A percentile compares a stretch with the other conserved stretches of the same genome.
Evolutionary conservation across 2,888 invertebrate genomes (phyloP).

Genomic region (Geotrupes spiniger): DNA sequence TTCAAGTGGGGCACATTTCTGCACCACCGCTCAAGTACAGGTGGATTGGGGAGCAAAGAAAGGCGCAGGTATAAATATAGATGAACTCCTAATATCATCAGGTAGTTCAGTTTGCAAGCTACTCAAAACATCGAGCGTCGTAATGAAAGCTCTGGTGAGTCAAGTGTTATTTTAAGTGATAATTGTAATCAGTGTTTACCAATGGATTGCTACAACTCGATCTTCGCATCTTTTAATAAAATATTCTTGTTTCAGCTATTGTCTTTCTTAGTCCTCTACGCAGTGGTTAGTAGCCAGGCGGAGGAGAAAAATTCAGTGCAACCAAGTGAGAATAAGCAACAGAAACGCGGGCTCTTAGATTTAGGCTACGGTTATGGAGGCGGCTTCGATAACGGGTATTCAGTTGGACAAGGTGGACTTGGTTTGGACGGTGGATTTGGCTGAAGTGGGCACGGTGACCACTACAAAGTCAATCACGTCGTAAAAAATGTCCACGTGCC

Average conservation of each 20-base stretch:
- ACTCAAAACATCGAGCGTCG: constrained; percentile 38
- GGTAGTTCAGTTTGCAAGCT: constrained; percentile 60
- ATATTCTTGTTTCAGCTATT: constrained; percentile 37
- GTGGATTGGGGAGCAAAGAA: constrained; percentile 51
- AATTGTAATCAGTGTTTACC: constrained; percentile 11
- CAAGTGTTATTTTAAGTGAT: constrained; percentile 19
- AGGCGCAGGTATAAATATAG: constrained; percentile 57
- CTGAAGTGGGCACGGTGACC: constrained; percentile 43
- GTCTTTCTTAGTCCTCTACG: constrained; percentile 72
- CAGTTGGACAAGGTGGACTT: too few relatives aligned
- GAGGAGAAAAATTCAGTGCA: constrained; percentile 60
- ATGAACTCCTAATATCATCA: constrained; percentile 52
- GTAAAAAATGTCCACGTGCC: constrained; percentile 66
- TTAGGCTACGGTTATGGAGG: constrained; percentile 79
- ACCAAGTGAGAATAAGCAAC: constrained; percentile 67
- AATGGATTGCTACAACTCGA: background rate
- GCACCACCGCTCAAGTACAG: constrained; percentile 36
- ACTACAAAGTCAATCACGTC: constrained; percentile 64
- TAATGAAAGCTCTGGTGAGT: constrained; percentile 59
- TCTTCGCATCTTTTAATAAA: too few relatives aligned
- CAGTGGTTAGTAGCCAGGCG: constrained; percentile 63
- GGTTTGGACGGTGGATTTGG: constrained; percentile 52
- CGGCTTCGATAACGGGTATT: constrained; percentile 72
- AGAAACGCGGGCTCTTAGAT: constrained; percentile 76
- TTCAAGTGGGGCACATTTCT: constrained; percentile 33